Percentiles rank a stretch among this genome's conserved stretches.
These are phyloP conservation scores for Xestoiulus laeticollis DNA, from an alignment of 2,888 invertebrate genomes.

Conservation along the genomic window DNA sequence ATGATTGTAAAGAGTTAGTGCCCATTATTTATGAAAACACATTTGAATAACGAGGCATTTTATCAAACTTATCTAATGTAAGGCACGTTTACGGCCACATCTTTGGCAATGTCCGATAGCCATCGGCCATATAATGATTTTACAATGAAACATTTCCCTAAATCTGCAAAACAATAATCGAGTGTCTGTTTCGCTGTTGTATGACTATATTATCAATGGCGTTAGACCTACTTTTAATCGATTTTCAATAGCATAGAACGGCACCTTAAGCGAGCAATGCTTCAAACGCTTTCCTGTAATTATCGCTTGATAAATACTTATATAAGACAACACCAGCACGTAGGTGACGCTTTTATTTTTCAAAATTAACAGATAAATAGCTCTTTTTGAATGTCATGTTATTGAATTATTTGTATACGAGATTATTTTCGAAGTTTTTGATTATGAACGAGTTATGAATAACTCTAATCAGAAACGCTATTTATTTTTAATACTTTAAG, in stretches of 20 bases:
- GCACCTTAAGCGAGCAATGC: background rate
- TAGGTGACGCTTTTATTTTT: background rate
- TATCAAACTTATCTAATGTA: background rate
- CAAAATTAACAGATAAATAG: background rate
- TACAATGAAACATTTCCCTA: background rate
- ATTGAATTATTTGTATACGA: background rate
- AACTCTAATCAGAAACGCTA: background rate
- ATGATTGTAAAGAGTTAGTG: background rate
- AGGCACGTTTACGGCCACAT: background rate
- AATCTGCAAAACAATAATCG: background rate
- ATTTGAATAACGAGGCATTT: background rate
- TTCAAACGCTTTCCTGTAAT: background rate
- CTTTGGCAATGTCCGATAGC: background rate
- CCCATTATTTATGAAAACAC: background rate
- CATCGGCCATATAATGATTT: background rate
- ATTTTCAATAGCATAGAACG: background rate
- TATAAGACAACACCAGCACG: background rate
- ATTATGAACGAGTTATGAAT: too few relatives aligned
- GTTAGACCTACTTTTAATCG: constrained; percentile 19
- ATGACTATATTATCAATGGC: background rate
- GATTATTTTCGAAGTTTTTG: too few relatives aligned
- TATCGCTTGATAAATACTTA: background rate
- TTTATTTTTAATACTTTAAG: background rate
- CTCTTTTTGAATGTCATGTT: background rate
- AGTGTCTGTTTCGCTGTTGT: background rate